Evolutionary conservation across 2,888 invertebrate species (phyloP), one percentile per base, ranked within the genome.

Genomic region (Onthophagus sagittarius): DNA sequence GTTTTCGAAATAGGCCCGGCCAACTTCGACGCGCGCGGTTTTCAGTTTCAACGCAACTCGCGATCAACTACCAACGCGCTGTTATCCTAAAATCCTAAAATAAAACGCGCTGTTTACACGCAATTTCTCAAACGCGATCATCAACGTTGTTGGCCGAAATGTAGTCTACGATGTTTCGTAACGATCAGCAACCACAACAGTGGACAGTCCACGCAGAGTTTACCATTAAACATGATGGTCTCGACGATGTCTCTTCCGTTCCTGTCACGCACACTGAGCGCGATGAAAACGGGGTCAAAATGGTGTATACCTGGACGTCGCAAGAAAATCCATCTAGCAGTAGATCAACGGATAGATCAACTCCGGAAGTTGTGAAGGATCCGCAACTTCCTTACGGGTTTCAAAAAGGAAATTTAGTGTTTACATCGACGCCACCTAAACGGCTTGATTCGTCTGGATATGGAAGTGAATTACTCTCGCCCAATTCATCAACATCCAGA

Each of bases 161-260:
- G 74, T 74, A 71, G 64, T 63, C 67, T 32, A 67, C 72, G 73
- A 78, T 78, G 77, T 75, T 74, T 62, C 76, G 74, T 70, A 70
- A 77, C 6, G 71, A 70, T 32, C 75, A 74, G 62, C 86, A 88
- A 23, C 15, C 63, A 1, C 89, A 89, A 76, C 90, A 91, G 81
- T 92, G 91, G 91, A 88, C 90, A 62, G 89, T 92, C 79, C 91
- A 88, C 82, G 94, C 90, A 72, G 91, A 92, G 80, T 86, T 92
- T 75, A 91, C 90, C 9, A 88, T 90, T 71, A 88, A 89, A 63
- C 90, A 89, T 75, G 84, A 84, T 78, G 79, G 83, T 33, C 76
- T 79, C 77, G 78, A 80, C 65, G 85, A 86, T 78, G 85, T 87
- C 3, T 84, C 80, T 63, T 78, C 84, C 7, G 82, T 84, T 78